Base-by-base conservation (phyloP, 2,113 vertebrate species). In the Gavia stellata region DNA sequence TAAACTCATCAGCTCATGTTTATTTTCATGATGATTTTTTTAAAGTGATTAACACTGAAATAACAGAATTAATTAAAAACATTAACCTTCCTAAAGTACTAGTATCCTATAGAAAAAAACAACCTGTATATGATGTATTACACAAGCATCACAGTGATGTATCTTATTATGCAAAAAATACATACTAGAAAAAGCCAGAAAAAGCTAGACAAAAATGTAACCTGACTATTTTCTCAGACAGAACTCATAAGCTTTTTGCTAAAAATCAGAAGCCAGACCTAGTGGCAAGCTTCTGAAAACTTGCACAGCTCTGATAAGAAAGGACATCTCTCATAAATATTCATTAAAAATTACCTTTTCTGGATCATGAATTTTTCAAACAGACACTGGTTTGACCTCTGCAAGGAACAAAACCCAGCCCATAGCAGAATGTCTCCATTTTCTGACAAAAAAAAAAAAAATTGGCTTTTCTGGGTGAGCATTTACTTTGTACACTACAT, bases 311-410 rank as follows among this genome's bases (percentile, higher is more conserved):
- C 96, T 97, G 98, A 98, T 98, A 98, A 98, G 98, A 97, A 97
- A 98, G 93, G 97, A 98, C 96, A 97, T 97, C 1, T 94, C 95
- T 98, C 97, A 98, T 98, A 98, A 98, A 98, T 98, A 98, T 98
- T 98, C 98, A 98, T 98, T 98, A 98, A 98, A 98, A 98, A 98
- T 98, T 98, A 98, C 98, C 96, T 98, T 98, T 98, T 98, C 97
- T 98, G 96, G 97, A 98, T 98, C 98, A 98, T 98, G 97, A 98
- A 98, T 98, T 98, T 98, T 98, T 98, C 97, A 98, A 98, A 65
- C 94, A 98, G 97, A 95, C 98, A 97, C 96, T 94, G 94, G 95
- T 98, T 98, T 98, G 98, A 98, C 98, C 98, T 98, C 98, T 97
- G 94, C 80, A 92, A 97, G 94, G 93, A 97, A 96, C 95, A 97